These are phyloP conservation scores for Boulengeromyrus knoepffleri DNA, from an alignment of 2,113 vertebrate genomes.

Conservation along the genomic window DNA sequence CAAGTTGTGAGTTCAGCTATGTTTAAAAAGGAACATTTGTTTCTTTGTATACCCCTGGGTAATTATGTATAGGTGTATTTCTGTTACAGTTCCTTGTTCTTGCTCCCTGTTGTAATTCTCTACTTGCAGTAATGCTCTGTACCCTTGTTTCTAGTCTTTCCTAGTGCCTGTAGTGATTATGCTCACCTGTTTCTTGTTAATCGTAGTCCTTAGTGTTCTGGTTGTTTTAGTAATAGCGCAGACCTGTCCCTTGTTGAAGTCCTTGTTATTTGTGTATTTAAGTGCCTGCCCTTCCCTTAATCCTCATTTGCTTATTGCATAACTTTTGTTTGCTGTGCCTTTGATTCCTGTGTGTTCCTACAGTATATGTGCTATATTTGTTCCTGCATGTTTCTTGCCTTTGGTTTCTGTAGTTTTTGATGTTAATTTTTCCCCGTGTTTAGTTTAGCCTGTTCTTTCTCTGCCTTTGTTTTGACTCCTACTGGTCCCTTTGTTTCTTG, in stretches of 20 bases:
- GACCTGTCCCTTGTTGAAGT: background rate
- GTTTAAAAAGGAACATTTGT: background rate
- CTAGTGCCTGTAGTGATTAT: background rate
- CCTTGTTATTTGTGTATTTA: background rate
- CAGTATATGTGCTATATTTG: background rate
- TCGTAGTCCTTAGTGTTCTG: background rate
- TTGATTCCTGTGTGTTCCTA: background rate
- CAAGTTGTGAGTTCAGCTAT: background rate
- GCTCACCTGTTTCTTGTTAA: background rate
- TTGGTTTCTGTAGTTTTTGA: background rate
- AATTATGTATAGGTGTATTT: background rate
- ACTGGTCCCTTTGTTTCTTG: background rate
- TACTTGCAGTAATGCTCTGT: background rate
- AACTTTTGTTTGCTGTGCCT: background rate
- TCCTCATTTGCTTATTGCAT: too few relatives aligned
- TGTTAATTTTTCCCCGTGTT: background rate
- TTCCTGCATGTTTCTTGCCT: too few relatives aligned
- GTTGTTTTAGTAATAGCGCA: background rate
- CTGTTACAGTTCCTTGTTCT: background rate
- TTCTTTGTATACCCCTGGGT: background rate
- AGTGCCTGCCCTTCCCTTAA: background rate
- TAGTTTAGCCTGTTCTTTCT: background rate
- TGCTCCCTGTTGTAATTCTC: background rate
- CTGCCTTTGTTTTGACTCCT: background rate
- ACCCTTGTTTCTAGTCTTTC: background rate